Evolutionary conservation across 2,797 vertebrate species (phyloP), one percentile per base, ranked within the genome.

Genomic region (Syngnathus acus): DNA sequence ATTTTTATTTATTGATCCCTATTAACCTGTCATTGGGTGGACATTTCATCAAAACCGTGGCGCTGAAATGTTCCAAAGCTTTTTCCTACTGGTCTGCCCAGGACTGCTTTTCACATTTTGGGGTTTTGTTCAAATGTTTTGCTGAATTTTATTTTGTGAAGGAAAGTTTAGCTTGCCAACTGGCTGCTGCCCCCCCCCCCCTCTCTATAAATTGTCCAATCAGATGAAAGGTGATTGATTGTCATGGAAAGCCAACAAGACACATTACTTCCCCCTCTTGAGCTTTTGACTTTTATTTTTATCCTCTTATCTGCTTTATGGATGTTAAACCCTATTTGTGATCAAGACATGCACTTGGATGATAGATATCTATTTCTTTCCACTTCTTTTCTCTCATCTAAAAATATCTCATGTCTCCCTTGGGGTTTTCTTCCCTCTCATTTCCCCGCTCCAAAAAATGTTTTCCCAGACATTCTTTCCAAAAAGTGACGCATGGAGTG

Each of bases 401-500:
- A 74, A 82, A 84, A 85, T 86, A 77, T 75, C 67, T 47, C 39
- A 42, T 6, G 9, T 67, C 42, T 68, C 73, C 69, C 70, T 64
- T n/a, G 3, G 63, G 70, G 67, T 64, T 1, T 21, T 82, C 55
- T 65, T 60, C 17, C 55, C 26, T 65, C 58, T 43, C 68, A 19
- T 62, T 54, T 6, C 68, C 23, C 43, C 43, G 58, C 40, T 60
- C 58, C 74, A 84, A 84, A 81, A 80, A 82, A 65, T 71, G 58
- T 86, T 89, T 89, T 89, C 89, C 83, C 88, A 89, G 82, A 88
- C 88, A 85, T 89, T 89, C 86, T 80, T 87, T 86, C 78, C 82
- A 26, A 72, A 75, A 77, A 67, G 70, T 90, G 88, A 91, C 82
- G 86, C 89, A 88, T 73, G 73, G 39, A 40, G 48, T 40, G 50